These are phyloP conservation scores for Sebastes fasciatus DNA, from an alignment of 2,113 vertebrate species.

Conservation along the genomic window DNA sequence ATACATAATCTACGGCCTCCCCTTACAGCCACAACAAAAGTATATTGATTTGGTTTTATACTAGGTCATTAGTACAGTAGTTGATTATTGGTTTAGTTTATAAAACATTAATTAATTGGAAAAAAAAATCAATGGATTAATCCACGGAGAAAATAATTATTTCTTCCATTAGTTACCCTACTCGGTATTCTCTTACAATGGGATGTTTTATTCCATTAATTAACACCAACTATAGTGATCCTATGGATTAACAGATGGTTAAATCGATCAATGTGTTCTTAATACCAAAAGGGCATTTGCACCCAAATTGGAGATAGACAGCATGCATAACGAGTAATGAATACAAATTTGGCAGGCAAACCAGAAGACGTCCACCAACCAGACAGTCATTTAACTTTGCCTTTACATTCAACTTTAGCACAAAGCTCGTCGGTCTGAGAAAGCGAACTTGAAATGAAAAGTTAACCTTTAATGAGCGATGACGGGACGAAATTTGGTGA, in stretches of 20 bases:
- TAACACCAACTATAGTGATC: background rate
- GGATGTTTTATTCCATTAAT: background rate
- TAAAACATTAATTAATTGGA: background rate
- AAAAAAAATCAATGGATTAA: background rate
- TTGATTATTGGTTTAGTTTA: background rate
- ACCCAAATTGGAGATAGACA: background rate
- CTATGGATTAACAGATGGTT: background rate
- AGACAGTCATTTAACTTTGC: constrained; percentile 7
- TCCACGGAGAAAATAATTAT: background rate
- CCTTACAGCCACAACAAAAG: background rate
- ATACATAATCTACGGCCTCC: background rate
- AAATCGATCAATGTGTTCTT: background rate
- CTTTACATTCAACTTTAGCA: background rate
- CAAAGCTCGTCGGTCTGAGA: background rate
- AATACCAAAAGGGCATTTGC: background rate
- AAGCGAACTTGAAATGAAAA: constrained; percentile 1
- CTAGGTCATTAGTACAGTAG: background rate
- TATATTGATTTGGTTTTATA: background rate
- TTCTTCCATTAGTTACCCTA: background rate
- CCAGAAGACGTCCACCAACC: background rate
- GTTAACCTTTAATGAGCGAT: constrained; percentile 22
- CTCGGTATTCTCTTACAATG: background rate
- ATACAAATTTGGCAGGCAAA: background rate
- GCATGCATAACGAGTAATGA: background rate
- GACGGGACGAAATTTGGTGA: background rate